Evolutionary conservation across 1,140 invertebrate genomes (phyloP), one percentile per base, ranked within the genome.

Genomic region (Hycleus cichorii): DNA sequence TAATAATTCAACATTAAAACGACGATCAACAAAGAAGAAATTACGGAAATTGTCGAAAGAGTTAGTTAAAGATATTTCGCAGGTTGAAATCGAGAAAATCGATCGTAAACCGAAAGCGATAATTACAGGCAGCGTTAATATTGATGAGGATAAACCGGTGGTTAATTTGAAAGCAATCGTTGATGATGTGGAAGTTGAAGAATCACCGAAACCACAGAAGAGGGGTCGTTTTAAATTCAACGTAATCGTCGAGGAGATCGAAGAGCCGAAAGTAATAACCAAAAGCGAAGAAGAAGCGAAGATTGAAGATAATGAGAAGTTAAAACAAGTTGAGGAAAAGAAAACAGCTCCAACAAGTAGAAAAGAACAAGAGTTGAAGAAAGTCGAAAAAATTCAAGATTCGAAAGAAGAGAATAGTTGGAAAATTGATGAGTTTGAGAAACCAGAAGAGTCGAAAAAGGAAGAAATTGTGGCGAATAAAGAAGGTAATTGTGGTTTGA

Each of bases 171-270:
- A 80, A 72, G 74, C 77, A 57, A 69, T 75, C 52, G 72, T 81
- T 40, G 78, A 80, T 64, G 74, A 81, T 64, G 71, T 81, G 26
- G 74, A 75, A 39, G 73, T 82, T 32, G 75, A 80, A 64, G 76
- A 81, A 72, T 63, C 65, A 24, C 64, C 64, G 10, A 66, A 61
- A 43, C 48, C 51, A 8, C 64, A 64, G 42, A 68, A 62, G 8
- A 57, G 54, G n/a, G 65, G 66, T 43, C 66, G 67, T 32, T 68
- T 69, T 11, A 65, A 63, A 51, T 64, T 71, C 24, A 68, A 67
- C 44, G 66, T 67, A 9, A 69, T 60, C 24, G 65, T 71, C 6
- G 57, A 69, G 45, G 65, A 56, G 7, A 47, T 47, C 25, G 57
- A 58, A 32, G 51, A 60, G 11, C 18, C 18, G 18, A 18, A 18